Evolutionary conservation across 2,888 invertebrate genomes (phyloP).

Genomic region (Hemicrepidius hirtus): DNA sequence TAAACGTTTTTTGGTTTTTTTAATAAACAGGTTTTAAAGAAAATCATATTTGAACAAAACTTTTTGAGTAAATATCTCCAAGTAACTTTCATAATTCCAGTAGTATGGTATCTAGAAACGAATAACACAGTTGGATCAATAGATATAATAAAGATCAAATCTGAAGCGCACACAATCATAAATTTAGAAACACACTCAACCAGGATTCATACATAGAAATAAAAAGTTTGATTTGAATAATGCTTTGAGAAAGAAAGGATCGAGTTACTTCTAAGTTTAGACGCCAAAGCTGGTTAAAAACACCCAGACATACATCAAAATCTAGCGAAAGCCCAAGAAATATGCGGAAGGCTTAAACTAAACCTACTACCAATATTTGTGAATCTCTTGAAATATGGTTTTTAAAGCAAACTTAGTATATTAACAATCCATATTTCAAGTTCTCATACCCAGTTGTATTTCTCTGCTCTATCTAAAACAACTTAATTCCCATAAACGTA

Average conservation of each 20-base stretch:
- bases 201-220: slow-evolving; percentile 17
- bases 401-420: background rate
- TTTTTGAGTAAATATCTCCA: too few relatives aligned
- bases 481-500: slow-evolving; percentile 54
- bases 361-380: slow-evolving; percentile 62
- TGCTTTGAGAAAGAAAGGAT: slow-evolving; percentile 24
- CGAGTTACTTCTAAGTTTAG: slow-evolving; percentile 37
- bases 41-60: too few relatives aligned
- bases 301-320: slow-evolving; percentile 58
- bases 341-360: slow-evolving; percentile 67
- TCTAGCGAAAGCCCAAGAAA: slow-evolving; percentile 69
- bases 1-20: too few relatives aligned
- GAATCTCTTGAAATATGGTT: slow-evolving; percentile 44
- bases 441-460: slow-evolving; percentile 23
- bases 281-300: slow-evolving; percentile 49
- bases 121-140: background rate
- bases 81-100: too few relatives aligned
- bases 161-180: slow-evolving; percentile 2
- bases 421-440: slow-evolving; percentile 37
- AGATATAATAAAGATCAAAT: slow-evolving; percentile 4
- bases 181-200: slow-evolving; percentile 4
- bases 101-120: background rate
- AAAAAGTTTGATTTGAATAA: slow-evolving; percentile 5
- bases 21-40: too few relatives aligned
- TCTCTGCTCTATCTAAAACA: slow-evolving; percentile 52